phyloP scores from a whole-genome alignment of 2,888 invertebrate species.

The Cepaea hortensis region DNA sequence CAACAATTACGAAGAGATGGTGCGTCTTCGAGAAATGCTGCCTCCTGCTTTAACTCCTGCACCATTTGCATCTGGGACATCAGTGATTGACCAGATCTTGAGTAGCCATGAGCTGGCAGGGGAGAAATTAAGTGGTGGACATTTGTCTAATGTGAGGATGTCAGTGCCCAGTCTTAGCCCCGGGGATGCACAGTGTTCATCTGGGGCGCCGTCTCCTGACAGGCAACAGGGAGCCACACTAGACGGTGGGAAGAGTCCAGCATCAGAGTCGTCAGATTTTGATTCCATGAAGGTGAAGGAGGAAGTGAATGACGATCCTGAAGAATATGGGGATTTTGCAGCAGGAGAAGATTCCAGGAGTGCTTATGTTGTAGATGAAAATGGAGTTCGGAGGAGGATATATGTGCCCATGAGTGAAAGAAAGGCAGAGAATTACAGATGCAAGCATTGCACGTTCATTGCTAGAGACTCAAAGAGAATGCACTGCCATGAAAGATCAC shows the following conservation, averaged over 20 bases:
- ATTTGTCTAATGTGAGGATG: not conserved
- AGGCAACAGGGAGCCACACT: constrained; percentile 5
- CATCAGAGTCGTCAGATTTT: constrained; percentile 35
- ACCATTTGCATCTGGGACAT: constrained; percentile 12
- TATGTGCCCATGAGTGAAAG: constrained; percentile 50
- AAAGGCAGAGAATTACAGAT: constrained; percentile 51
- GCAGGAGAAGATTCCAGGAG: constrained; percentile 5
- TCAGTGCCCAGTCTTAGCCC: not conserved
- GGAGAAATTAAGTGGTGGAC: not conserved
- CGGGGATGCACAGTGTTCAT: not conserved
- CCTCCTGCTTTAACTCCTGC: constrained; percentile 46
- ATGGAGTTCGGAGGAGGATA: constrained; percentile 39
- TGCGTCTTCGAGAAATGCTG: constrained; percentile 36
- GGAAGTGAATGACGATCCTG: constrained; percentile 35
- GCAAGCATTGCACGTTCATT: constrained; percentile 55
- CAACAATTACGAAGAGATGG: constrained; percentile 49
- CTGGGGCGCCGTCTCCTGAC: not conserved
- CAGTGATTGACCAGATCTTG: constrained; percentile 39
- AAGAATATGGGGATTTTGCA: not conserved
- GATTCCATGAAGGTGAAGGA: constrained; percentile 25
- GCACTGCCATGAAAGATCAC: constrained; percentile 54
- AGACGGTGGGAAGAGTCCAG: constrained; percentile 35
- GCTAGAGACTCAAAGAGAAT: constrained; percentile 53
- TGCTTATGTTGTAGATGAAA: constrained; percentile 32
- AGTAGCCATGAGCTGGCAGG: not conserved